Conservation (phyloP, 2,113 vertebrate genomes). For the Gila orcuttii region DNA sequence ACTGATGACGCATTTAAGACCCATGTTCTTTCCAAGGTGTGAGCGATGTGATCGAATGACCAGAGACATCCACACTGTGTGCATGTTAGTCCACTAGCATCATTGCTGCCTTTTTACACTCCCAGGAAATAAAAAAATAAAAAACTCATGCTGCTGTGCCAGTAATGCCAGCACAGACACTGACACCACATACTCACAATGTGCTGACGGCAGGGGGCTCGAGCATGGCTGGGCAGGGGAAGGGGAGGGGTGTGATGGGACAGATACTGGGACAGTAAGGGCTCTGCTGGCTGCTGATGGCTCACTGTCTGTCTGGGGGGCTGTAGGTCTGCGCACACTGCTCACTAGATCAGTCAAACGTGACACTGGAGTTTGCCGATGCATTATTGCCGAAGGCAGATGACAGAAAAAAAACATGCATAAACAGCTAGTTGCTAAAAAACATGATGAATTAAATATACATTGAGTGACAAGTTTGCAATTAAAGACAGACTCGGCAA, state of each 20-base stretch:
- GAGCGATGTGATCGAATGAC: neutral
- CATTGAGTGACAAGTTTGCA: neutral
- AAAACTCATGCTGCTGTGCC: neutral
- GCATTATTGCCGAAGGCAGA: constrained; percentile 29
- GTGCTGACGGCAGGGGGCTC: constrained; percentile 68
- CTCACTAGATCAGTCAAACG: constrained; percentile 82
- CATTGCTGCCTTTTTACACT: constrained; percentile 5
- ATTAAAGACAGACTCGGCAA: neutral
- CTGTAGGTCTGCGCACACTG: constrained; percentile 77
- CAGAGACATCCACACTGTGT: neutral
- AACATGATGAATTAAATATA: neutral
- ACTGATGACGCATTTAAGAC: neutral
- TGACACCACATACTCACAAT: constrained; percentile 76
- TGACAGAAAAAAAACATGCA: constrained; percentile 35
- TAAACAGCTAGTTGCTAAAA: neutral
- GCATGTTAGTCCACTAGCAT: constrained; percentile 40
- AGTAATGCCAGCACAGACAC: neutral
- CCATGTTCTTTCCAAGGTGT: neutral
- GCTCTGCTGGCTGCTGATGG: constrained; percentile 59
- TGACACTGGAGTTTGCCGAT: constrained; percentile 69
- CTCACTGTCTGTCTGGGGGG: constrained; percentile 60
- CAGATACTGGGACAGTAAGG: constrained; percentile 60
- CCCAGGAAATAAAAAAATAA: neutral
- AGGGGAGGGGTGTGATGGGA: constrained; percentile 63
- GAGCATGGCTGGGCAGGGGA: constrained; percentile 63